Conservation (phyloP, 2,797 vertebrate genomes). For the Ptychadena robeensis region DNA sequence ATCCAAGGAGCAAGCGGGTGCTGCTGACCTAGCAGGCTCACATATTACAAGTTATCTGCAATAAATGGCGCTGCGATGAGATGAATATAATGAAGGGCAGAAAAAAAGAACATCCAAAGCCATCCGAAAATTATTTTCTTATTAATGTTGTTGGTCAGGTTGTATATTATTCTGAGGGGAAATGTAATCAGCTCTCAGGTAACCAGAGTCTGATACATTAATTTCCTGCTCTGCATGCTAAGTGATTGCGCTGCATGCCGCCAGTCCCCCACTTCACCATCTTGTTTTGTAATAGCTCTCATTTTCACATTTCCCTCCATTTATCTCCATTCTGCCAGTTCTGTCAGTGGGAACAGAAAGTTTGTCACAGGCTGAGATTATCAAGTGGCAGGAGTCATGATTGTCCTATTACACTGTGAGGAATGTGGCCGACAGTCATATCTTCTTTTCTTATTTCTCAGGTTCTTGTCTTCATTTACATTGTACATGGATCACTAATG, state of each 20-base stretch:
- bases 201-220: neutral
- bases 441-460: neutral
- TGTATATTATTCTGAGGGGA: neutral
- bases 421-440: conserved; percentile 2
- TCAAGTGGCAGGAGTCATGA: conserved; percentile 26
- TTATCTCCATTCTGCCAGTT: conserved; percentile 51
- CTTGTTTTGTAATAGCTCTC: conserved; percentile 30
- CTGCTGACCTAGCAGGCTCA: conserved; percentile 28
- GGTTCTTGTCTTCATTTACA: neutral
- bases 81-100: conserved; percentile 12
- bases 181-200: conserved; percentile 42
- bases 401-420: conserved; percentile 13
- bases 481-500: neutral
- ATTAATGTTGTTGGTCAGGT: conserved; percentile 49
- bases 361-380: conserved; percentile 44
- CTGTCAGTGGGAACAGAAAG: conserved; percentile 13
- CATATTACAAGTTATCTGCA: conserved; percentile 36
- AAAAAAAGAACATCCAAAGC: conserved; percentile 24
- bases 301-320: conserved; percentile 29
- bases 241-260: conserved; percentile 12
- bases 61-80: conserved; percentile 26
- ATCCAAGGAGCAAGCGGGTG: conserved; percentile 19
- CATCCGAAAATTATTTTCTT: conserved; percentile 43
- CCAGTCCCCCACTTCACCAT: neutral
- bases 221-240: conserved; percentile 32